These are phyloP conservation scores for Bathynomus jamesi DNA, from an alignment of 1,140 invertebrate genomes.

Conservation along the genomic window DNA sequence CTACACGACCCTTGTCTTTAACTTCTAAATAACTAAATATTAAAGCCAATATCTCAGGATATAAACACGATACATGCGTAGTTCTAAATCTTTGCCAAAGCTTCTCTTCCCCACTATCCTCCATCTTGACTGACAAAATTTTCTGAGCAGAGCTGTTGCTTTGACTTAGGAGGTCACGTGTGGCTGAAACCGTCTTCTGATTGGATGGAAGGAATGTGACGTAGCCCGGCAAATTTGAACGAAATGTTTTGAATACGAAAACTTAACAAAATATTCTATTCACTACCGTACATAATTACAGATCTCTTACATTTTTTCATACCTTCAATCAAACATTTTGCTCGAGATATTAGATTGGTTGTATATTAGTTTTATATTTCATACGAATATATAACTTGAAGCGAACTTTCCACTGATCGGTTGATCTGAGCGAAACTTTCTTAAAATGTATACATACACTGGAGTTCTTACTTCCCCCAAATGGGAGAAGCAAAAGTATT, in stretches of 20 bases:
- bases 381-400: too few relatives aligned
- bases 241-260: neutral
- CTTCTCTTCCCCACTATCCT: conserved; percentile 29
- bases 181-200: neutral
- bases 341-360: too few relatives aligned
- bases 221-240: conserved; percentile 32
- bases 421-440: too few relatives aligned
- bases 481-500: too few relatives aligned
- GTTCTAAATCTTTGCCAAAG: neutral
- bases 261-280: too few relatives aligned
- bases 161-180: conserved; percentile 34
- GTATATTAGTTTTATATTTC: too few relatives aligned
- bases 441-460: too few relatives aligned
- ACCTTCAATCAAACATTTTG: too few relatives aligned
- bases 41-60: conserved; percentile 82
- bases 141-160: conserved; percentile 36
- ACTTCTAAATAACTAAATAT: conserved; percentile 86
- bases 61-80: conserved; percentile 48
- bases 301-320: too few relatives aligned
- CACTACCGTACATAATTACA: too few relatives aligned
- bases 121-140: conserved; percentile 37
- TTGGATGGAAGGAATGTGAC: conserved; percentile 20
- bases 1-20: conserved; percentile 74
- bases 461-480: too few relatives aligned
- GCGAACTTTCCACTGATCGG: too few relatives aligned